Conservation (phyloP, 1,140 invertebrate species). For the Nautilus pompilius region DNA sequence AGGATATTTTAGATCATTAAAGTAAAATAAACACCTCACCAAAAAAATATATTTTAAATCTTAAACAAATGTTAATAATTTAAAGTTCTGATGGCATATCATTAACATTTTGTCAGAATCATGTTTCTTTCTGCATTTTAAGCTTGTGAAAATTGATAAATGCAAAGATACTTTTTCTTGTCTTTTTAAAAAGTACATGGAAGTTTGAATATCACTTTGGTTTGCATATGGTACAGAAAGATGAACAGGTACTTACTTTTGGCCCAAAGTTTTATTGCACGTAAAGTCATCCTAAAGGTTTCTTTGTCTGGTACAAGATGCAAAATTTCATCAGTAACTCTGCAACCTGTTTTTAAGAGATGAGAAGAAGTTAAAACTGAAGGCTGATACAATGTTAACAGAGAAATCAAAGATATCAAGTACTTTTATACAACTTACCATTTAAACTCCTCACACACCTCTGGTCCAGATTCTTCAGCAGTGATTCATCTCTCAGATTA, state of each 20-base stretch:
- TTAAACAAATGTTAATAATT: too few species aligned
- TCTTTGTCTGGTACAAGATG: slow-evolving; percentile 92
- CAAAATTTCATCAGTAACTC: slow-evolving; percentile 98
- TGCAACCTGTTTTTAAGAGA: slow-evolving; percentile 64
- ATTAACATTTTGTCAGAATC: too few species aligned
- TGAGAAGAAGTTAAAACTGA: not conserved
- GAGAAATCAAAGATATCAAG: slow-evolving; percentile 8
- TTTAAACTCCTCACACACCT: slow-evolving; percentile 97
- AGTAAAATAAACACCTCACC: too few species aligned
- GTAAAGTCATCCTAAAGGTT: slow-evolving; percentile 86
- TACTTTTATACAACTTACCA: slow-evolving; percentile 55
- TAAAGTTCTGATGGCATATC: too few species aligned
- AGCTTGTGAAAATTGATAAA: too few species aligned
- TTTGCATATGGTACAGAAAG: too few species aligned
- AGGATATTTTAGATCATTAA: too few species aligned
- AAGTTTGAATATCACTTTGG: too few species aligned
- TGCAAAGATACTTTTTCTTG: too few species aligned
- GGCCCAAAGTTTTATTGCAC: slow-evolving; percentile 98
- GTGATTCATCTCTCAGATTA: slow-evolving; percentile 85
- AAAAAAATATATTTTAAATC: too few species aligned
- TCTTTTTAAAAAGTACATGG: too few species aligned
- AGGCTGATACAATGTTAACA: not conserved
- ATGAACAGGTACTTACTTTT: slow-evolving; percentile 82
- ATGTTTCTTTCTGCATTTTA: too few species aligned
- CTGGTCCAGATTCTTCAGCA: slow-evolving; percentile 93